Evolutionary conservation across 2,797 vertebrate species (phyloP).

Genomic region (Melanotaenia maccullochi): DNA sequence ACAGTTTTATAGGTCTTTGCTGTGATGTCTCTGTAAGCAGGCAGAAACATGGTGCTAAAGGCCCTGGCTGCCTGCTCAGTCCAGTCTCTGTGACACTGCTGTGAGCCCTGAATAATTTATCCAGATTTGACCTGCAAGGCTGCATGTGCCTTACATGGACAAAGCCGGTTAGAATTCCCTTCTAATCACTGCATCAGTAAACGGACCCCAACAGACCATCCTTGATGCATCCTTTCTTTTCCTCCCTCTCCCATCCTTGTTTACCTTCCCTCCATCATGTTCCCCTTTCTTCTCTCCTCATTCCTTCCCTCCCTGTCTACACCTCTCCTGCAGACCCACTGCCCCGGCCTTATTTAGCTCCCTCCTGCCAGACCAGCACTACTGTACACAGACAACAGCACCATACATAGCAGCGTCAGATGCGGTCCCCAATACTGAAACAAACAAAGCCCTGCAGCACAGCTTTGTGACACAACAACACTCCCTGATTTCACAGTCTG

Average conservation of each 20-base stretch:
- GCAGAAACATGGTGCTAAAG: slow-evolving; percentile 42
- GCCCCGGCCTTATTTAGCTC: slow-evolving; percentile 73
- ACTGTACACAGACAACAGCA: slow-evolving; percentile 76
- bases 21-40: slow-evolving; percentile 56
- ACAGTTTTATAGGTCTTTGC: slow-evolving; percentile 47
- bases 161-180: slow-evolving; percentile 58
- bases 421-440: slow-evolving; percentile 73
- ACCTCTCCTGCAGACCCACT: slow-evolving; percentile 61
- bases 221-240: slow-evolving; percentile 66
- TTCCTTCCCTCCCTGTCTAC: slow-evolving; percentile 18
- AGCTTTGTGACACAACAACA: slow-evolving; percentile 32
- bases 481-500: slow-evolving; percentile 17
- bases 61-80: slow-evolving; percentile 46
- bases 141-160: slow-evolving; percentile 73
- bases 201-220: slow-evolving; percentile 77
- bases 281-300: slow-evolving; percentile 30
- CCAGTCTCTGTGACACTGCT: slow-evolving; percentile 47
- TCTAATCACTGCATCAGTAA: slow-evolving; percentile 81
- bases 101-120: slow-evolving; percentile 64
- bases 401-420: slow-evolving; percentile 73
- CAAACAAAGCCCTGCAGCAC: slow-evolving; percentile 69
- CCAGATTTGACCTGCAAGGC: slow-evolving; percentile 73
- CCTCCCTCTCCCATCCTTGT: slow-evolving; percentile 70
- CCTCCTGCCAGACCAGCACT: slow-evolving; percentile 61
- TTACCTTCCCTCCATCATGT: slow-evolving; percentile 61